Evolutionary conservation across 2,888 invertebrate species (phyloP).

Genomic region (Drosophila neotestacea): DNA sequence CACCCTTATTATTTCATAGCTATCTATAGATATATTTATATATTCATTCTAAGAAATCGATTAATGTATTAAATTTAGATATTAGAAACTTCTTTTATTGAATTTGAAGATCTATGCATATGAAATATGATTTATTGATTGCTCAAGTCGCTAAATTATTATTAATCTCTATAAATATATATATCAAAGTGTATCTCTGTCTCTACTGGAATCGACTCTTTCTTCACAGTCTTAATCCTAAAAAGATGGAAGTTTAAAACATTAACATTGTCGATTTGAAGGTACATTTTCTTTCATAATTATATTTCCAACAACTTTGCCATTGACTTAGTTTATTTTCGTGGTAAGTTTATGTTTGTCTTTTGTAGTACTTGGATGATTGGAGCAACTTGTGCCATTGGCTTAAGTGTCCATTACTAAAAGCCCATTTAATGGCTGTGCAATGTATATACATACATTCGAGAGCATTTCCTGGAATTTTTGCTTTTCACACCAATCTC

Average conservation of each 20-base stretch:
- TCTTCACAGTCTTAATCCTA: too few species aligned
- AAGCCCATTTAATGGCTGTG: conserved; percentile 62
- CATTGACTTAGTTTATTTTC: conserved; percentile 11
- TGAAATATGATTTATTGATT: too few species aligned
- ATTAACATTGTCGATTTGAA: too few species aligned
- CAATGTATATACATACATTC: conserved; percentile 36
- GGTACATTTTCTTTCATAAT: background rate
- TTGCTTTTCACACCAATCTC: conserved; percentile 65
- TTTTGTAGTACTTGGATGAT: conserved; percentile 5
- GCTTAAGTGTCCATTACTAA: conserved; percentile 59
- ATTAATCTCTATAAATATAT: too few species aligned
- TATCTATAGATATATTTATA: too few species aligned
- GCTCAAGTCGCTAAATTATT: too few species aligned
- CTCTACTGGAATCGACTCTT: too few species aligned
- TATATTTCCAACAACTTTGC: background rate
- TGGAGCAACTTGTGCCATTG: conserved; percentile 17
- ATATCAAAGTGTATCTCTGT: too few species aligned
- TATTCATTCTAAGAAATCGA: background rate
- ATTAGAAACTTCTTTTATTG: too few species aligned
- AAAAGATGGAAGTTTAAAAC: too few species aligned
- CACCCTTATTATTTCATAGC: too few species aligned
- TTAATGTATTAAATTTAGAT: background rate
- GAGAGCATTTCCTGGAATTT: conserved; percentile 63
- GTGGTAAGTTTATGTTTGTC: background rate
- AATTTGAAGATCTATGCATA: too few species aligned